Base-by-base conservation (phyloP, 2,888 invertebrate species). In the Nowickia ferox region DNA sequence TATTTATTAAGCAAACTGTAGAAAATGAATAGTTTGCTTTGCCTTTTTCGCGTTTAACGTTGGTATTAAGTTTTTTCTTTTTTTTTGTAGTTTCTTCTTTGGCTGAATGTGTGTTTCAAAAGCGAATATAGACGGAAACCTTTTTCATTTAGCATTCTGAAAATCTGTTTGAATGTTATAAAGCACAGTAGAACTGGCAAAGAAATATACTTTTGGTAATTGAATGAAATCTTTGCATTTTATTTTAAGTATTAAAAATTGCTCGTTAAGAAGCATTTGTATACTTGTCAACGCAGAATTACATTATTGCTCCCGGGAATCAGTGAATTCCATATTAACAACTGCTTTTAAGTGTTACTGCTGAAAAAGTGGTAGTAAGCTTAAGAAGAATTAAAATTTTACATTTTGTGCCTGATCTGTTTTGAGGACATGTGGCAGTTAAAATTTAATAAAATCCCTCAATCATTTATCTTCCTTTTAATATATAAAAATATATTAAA, bases 131-230 rank as follows among this genome's bases (percentile, higher is more conserved):
- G 51, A 72, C 22, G 51, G 51, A 83, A 72, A 13, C 77, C 44
- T 59, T 83, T 71, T 51, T 83, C 66, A 30, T 30, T 30, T 6
- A 59, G 30, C 19, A 66, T 9, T 65, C 22, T 61, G 63, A 10
- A 42, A 48, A 65, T 51, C 11, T 30, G 44, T n/a, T n/a, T 10
- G 55, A n/a, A 65, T 42, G 15, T 55, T 46, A 38, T 30, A 63
- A 76, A 40, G n/a, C 0, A 79, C 79, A 71, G 71, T 71, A 44
- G 71, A 11, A 30, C 22, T 42, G 19, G n/a, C 0, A 17, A 61
- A 10, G 30, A 30, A 30, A 30, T 30, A 6, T 30, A 30, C 6
- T 30, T 30, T 30, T 30, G 30, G 30, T 30, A 30, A 30, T 30
- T 30, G 5, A 30, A 30, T 30, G 30, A 30, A 30, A 30, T 5